These are phyloP conservation scores for Macheiramphus alcinus DNA, from an alignment of 2,113 vertebrate species.

Conservation along the genomic window DNA sequence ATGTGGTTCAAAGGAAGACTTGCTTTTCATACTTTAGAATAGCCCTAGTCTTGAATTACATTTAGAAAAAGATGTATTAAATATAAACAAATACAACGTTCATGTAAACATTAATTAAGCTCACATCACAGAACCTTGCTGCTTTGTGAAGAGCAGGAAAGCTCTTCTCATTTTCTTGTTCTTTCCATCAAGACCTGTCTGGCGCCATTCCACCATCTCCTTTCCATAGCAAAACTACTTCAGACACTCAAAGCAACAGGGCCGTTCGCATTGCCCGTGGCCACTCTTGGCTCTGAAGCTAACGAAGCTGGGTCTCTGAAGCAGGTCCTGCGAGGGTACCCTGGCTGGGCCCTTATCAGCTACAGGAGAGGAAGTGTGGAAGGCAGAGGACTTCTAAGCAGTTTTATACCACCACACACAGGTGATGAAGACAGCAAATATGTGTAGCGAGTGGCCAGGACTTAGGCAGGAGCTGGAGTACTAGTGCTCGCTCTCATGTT, in stretches of 20 bases:
- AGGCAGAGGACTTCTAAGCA: background rate
- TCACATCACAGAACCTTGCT: background rate
- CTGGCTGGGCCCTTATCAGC: background rate
- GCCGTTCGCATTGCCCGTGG: rapidly evolving
- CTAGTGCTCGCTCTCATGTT: rapidly evolving
- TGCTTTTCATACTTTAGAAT: background rate
- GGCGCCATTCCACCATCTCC: background rate
- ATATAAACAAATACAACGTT: background rate
- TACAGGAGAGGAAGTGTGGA: background rate
- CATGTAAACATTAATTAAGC: background rate
- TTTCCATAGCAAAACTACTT: background rate
- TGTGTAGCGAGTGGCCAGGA: rapidly evolving
- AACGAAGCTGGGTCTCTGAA: background rate
- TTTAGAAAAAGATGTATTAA: slow-evolving; percentile 1
- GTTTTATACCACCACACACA: background rate
- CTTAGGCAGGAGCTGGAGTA: background rate
- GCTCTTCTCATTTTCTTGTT: background rate
- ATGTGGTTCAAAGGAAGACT: background rate
- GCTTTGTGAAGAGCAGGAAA: background rate
- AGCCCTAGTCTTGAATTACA: background rate
- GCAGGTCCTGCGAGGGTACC: background rate
- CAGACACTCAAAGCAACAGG: rapidly evolving
- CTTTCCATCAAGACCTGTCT: background rate
- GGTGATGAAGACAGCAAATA: background rate
- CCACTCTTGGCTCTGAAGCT: background rate